Base-by-base conservation (phyloP, 2,113 vertebrate species). In the Pelodiscus sinensis region DNA sequence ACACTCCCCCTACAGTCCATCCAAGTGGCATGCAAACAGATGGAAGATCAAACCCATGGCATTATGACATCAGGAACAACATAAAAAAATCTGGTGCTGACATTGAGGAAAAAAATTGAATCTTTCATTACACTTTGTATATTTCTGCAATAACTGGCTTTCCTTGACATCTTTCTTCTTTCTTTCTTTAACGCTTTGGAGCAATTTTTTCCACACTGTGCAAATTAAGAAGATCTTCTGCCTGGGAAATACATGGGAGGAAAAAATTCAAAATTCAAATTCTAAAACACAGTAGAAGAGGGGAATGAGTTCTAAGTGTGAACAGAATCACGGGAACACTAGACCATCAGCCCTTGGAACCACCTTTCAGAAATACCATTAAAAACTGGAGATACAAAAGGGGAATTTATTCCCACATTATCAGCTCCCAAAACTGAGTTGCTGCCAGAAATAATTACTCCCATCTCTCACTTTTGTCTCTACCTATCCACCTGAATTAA, bases 61-160 rank as follows among this genome's bases (percentile, higher is more conserved):
- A 0, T 73, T 35, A 14, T 71, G 31, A 24, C 60, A 68, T 52
- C 18, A 6, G 13, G 44, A 24, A 44, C 18, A 1, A 55, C 0
- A 0, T 62, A 82, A 58, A 82, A 52, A 18, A 24, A 57, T 12
- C 9, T 15, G 22, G 79, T 51, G 60, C 78, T 79, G 78, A 79
- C 73, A 50, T 9, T 58, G 71, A 56, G 81, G 44, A 44, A 24
- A 87, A 19, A 75, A 83, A 77, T 12, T 4, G 25, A 24, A 8
- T 85, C 7, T 1, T 77, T 62, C 16, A 44, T 87, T 60, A 27
- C 15, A 2, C 25, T 29, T 38, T 50, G 10, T 75, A 24, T 38
- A 24, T 75, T 44, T 44, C 71, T 75, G 25, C 71, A 44, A 24
- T 73, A 38, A 19, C 18, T 24, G 19, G 21, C 35, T 7, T 75